Percentiles rank a stretch among this genome's conserved stretches.
phyloP scores from a whole-genome alignment of 2,888 invertebrate species.

The Chrysomela aeneicollis region DNA sequence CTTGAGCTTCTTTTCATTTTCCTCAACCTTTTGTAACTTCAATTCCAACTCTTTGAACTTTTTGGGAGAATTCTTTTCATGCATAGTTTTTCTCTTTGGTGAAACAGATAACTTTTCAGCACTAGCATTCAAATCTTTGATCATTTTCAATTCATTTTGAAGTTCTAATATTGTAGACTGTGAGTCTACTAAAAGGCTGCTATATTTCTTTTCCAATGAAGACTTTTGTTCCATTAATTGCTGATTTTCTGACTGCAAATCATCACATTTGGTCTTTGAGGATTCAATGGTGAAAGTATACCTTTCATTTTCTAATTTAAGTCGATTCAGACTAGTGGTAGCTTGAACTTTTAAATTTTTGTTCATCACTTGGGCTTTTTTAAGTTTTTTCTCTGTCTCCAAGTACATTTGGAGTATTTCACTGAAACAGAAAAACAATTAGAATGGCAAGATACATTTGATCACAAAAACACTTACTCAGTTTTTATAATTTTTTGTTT shows the following conservation, averaged over 20 bases:
- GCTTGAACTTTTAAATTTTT: constrained; percentile 37
- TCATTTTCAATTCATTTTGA: constrained; percentile 34
- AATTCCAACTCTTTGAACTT: constrained; percentile 28
- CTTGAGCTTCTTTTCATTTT: constrained; percentile 34
- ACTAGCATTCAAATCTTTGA: constrained; percentile 25
- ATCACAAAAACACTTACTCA: constrained; percentile 45
- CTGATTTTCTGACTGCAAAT: constrained; percentile 33
- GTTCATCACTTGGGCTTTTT: constrained; percentile 36
- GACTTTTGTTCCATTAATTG: constrained; percentile 29
- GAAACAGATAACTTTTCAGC: constrained; percentile 11
- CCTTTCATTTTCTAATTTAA: constrained; percentile 44
- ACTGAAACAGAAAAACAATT: constrained; percentile 34
- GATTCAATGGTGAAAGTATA: constrained; percentile 33
- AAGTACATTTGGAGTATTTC: constrained; percentile 43
- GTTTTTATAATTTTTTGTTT: constrained; percentile 52
- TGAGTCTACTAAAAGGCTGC: constrained; percentile 39
- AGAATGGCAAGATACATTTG: neutral
- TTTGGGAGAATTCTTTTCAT: constrained; percentile 8
- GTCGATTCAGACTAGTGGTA: constrained; percentile 30
- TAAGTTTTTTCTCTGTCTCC: constrained; percentile 42
- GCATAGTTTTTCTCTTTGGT: constrained; percentile 21
- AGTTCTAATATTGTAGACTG: constrained; percentile 43
- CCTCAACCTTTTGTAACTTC: constrained; percentile 26
- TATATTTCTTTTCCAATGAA: constrained; percentile 41
- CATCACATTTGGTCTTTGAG: constrained; percentile 34